A percentile compares a stretch with the other conserved stretches of the same genome.
Conservation (phyloP, 35 echinoderm and acorn worm genomes). For the Anneissia japonica region DNA sequence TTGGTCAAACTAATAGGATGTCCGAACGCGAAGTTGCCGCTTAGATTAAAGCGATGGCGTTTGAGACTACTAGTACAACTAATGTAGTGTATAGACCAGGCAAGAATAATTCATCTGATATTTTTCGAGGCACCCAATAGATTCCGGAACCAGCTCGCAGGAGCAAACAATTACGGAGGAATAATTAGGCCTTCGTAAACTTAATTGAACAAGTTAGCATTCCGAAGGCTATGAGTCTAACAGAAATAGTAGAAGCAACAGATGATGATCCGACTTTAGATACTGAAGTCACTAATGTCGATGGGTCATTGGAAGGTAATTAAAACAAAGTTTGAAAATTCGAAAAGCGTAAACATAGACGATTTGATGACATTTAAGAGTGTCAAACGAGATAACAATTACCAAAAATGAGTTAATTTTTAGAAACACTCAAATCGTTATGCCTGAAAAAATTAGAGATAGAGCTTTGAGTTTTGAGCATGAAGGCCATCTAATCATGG, state of each 20-base stretch:
- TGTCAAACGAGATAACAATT: not conserved
- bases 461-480: not conserved
- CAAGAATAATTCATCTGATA: constrained; percentile 33
- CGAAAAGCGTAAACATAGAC: not conserved
- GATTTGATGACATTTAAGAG: not conserved
- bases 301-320: not conserved
- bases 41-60: constrained; percentile 40
- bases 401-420: not conserved
- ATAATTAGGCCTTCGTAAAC: constrained; percentile 11
- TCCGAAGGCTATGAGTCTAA: constrained; percentile 41
- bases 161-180: not conserved
- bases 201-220: constrained; percentile 25
- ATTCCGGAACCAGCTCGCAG: not conserved
- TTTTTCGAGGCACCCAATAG: constrained; percentile 36
- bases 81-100: constrained; percentile 37
- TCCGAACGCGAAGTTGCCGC: constrained; percentile 26
- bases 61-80: constrained; percentile 32
- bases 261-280: constrained; percentile 16
- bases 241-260: constrained; percentile 21
- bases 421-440: no score
- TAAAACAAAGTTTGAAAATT: not conserved
- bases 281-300: not conserved
- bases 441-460: not conserved
- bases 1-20: constrained; percentile 9
- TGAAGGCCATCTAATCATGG: not conserved